A percentile compares a stretch with the other conserved stretches of the same genome.
Evolutionary conservation across 2,888 invertebrate genomes (phyloP).

Genomic region (Lepidocyrtoides sp.): DNA sequence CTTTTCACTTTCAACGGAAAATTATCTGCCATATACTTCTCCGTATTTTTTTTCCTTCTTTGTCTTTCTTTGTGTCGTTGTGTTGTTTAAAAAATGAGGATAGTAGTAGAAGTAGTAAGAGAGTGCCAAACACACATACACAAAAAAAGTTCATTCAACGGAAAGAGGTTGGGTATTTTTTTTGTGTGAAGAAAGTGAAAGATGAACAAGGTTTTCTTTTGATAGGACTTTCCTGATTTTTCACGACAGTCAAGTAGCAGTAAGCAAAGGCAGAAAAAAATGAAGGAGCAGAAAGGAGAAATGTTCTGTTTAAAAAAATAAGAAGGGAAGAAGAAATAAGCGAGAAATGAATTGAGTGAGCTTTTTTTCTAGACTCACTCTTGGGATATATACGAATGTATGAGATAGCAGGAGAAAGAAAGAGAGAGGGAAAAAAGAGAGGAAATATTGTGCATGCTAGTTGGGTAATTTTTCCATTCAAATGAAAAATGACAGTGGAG

Average conservation of each 20-base stretch:
- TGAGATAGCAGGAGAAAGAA: conserved; percentile 2
- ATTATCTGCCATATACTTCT: conserved; percentile 17
- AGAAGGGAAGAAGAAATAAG: conserved; percentile 39
- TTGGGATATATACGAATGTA: conserved; percentile 51
- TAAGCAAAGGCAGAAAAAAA: not conserved
- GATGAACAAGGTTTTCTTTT: conserved; percentile 45
- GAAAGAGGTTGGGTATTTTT: conserved; percentile 33
- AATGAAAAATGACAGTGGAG: conserved; percentile 77
- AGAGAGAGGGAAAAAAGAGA: not conserved
- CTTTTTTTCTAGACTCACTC: conserved; percentile 58
- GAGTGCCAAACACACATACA: not conserved
- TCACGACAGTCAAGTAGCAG: conserved; percentile 33
- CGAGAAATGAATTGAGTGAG: conserved; percentile 65
- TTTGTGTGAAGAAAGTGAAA: conserved; percentile 53
- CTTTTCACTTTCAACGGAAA: conserved; percentile 28
- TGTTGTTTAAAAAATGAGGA: conserved; percentile 55
- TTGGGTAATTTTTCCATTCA: conserved; percentile 77
- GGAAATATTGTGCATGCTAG: conserved; percentile 67
- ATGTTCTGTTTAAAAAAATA: conserved; percentile 50
- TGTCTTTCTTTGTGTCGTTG: not conserved
- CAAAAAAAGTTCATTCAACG: conserved; percentile 23
- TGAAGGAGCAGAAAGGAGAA: not conserved
- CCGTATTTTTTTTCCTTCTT: not conserved
- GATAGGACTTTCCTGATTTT: conserved; percentile 74
- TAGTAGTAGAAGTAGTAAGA: not conserved